Evolutionary conservation across 2,113 vertebrate genomes (phyloP), one percentile per base, ranked within the genome.

Genomic region (Callipepla squamata): DNA sequence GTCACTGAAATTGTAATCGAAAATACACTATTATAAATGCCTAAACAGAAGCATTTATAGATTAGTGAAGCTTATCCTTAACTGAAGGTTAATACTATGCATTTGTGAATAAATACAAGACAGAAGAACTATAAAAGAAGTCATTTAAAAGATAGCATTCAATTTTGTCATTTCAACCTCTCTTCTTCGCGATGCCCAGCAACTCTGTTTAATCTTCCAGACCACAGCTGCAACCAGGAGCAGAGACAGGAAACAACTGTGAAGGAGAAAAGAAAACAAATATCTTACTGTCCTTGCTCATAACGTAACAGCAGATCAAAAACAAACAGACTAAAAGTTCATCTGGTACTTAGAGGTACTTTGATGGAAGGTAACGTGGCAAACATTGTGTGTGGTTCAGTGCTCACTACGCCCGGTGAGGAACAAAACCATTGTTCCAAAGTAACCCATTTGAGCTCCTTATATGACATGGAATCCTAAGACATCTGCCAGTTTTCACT

Each of bases 121-220:
- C 9, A 81, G 50, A 57, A n/a, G 18, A 76, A 74, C 58, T 48
- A 63, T 22, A 26, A 74, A 61, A 76, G 26, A 80, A 76, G 73
- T 6, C 20, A 62, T 50, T 82, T 79, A 58, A 79, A 28, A 83
- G 65, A 59, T 2, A 86, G 32, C 14, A 74, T 23, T 92, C 22
- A 32, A 22, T 72, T 48, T 58, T 42, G 70, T 50, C 66, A 87
- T 59, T 66, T 83, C 97, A 96, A 99, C 99, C 98, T 99, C 99
- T 98, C 99, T 98, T 50, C 99, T 97, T 55, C 99, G 97, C 3
- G 98, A 99, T 8, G 99, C 99, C 99, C 99, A 99, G 95, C 99
- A 99, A 95, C 98, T 99, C 73, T 99, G 99, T 90, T 99, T 99
- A 88, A 99, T 99, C 97, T 99, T 99, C 99, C 99, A 99, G 79